Conservation (phyloP, 2,797 vertebrate genomes). For the Danionella dracula region DNA sequence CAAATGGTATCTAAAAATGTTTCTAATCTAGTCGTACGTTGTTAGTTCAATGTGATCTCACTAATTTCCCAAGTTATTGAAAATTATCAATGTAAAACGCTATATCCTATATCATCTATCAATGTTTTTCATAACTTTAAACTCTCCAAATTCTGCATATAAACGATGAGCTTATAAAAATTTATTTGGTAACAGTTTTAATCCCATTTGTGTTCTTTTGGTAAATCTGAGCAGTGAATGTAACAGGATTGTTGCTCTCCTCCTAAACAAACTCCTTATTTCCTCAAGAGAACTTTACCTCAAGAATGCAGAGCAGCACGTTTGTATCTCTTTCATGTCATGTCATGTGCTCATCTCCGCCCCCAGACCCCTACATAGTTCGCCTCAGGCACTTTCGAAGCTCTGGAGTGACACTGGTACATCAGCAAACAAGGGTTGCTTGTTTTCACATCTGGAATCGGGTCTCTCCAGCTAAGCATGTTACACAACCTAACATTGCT, state of each 20-base stretch:
- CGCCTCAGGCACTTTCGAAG: not conserved
- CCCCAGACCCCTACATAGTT: not conserved
- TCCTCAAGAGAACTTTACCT: not conserved
- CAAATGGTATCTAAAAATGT: too few relatives aligned
- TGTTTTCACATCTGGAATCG: conserved; percentile 39
- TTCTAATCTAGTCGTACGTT: too few relatives aligned
- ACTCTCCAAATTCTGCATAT: too few relatives aligned
- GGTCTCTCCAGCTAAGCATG: not conserved
- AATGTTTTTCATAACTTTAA: too few relatives aligned
- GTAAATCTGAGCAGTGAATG: not conserved
- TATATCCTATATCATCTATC: too few relatives aligned
- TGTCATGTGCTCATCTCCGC: not conserved
- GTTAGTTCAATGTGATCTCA: too few relatives aligned
- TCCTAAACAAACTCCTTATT: not conserved
- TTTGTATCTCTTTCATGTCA: conserved; percentile 15
- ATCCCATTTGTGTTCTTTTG: conserved; percentile 29
- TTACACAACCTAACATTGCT: conserved; percentile 38
- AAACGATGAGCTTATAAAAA: too few relatives aligned
- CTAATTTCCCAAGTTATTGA: too few relatives aligned
- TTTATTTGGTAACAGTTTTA: too few relatives aligned
- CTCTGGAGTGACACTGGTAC: conserved; percentile 14
- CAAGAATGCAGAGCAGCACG: conserved; percentile 3
- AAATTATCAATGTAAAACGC: too few relatives aligned
- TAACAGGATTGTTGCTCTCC: not conserved
- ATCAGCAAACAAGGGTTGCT: conserved; percentile 29